Evolutionary conservation across 1,140 invertebrate genomes (phyloP).

Genomic region (Aphis gossypii): DNA sequence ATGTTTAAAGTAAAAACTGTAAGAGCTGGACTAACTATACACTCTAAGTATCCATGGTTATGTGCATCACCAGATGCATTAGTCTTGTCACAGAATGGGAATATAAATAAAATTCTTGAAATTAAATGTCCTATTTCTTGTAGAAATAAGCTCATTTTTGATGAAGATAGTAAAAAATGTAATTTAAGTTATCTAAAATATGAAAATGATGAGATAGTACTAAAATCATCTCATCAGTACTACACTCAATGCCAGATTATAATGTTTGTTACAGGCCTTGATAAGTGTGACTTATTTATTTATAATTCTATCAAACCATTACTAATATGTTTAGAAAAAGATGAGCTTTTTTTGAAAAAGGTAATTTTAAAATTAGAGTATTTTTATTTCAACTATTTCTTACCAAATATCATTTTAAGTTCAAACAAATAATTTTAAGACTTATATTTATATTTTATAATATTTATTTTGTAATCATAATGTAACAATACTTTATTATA

Average conservation of each 20-base stretch:
- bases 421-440: too few relatives aligned
- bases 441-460: too few relatives aligned
- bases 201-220: not conserved
- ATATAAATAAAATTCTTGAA: not conserved
- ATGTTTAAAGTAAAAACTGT: not conserved
- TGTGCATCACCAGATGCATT: slow-evolving; percentile 21
- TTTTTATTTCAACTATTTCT: not conserved
- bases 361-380: not conserved
- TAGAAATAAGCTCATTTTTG: too few relatives aligned
- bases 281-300: slow-evolving; percentile 13
- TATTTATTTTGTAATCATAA: too few relatives aligned
- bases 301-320: slow-evolving; percentile 7
- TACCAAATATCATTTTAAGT: too few relatives aligned
- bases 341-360: slow-evolving; percentile 13
- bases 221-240: not conserved
- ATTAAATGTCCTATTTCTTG: not conserved
- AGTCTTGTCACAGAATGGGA: not conserved
- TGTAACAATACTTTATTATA: too few relatives aligned
- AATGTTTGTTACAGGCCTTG: slow-evolving; percentile 9
- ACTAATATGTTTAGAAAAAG: not conserved
- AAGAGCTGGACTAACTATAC: not conserved
- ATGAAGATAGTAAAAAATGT: too few relatives aligned
- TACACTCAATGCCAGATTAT: not conserved
- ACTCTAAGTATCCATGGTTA: not conserved
- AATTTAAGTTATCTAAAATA: not conserved